phyloP scores from a whole-genome alignment of 2,888 invertebrate species.

The Helleia helle region DNA sequence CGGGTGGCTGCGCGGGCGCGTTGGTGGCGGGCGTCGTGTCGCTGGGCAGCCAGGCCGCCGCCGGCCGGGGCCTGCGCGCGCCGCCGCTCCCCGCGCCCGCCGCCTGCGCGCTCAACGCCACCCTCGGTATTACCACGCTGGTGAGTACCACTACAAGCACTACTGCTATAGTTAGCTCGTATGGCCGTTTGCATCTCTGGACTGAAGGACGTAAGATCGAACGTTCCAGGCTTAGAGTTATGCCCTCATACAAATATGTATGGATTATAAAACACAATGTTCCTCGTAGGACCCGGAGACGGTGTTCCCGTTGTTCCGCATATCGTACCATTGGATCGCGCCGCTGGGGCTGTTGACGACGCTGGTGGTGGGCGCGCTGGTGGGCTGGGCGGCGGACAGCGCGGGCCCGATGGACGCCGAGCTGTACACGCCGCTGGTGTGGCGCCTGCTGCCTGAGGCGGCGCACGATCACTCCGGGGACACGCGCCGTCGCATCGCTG shows the following conservation, averaged over 20 bases:
- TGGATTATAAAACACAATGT: background rate
- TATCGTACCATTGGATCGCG: constrained; percentile 89
- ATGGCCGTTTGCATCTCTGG: too few relatives aligned
- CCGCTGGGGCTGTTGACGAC: constrained; percentile 80
- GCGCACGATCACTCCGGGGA: constrained; percentile 37
- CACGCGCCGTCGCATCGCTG: constrained; percentile 26
- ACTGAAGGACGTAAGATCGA: too few relatives aligned
- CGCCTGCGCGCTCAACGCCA: constrained; percentile 36
- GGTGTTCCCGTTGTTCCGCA: constrained; percentile 82
- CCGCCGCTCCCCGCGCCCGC: constrained; percentile 44
- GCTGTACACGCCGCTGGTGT: constrained; percentile 49
- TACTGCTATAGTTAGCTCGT: too few relatives aligned
- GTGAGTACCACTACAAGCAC: too few relatives aligned
- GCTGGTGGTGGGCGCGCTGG: constrained; percentile 78
- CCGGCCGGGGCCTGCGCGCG: constrained; percentile 73
- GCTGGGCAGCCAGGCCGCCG: constrained; percentile 78
- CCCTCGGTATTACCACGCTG: background rate
- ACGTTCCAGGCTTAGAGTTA: too few relatives aligned
- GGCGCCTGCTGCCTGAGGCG: constrained; percentile 41
- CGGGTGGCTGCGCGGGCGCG: constrained; percentile 75
- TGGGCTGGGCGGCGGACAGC: constrained; percentile 58
- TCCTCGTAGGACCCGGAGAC: constrained; percentile 47
- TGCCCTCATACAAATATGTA: too few relatives aligned
- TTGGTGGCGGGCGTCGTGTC: constrained; percentile 76
- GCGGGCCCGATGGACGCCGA: constrained; percentile 44